Percentiles rank a stretch among this genome's conserved stretches.
Conservation (phyloP, 2,888 invertebrate genomes). For the Dicranocentrus wangi region DNA sequence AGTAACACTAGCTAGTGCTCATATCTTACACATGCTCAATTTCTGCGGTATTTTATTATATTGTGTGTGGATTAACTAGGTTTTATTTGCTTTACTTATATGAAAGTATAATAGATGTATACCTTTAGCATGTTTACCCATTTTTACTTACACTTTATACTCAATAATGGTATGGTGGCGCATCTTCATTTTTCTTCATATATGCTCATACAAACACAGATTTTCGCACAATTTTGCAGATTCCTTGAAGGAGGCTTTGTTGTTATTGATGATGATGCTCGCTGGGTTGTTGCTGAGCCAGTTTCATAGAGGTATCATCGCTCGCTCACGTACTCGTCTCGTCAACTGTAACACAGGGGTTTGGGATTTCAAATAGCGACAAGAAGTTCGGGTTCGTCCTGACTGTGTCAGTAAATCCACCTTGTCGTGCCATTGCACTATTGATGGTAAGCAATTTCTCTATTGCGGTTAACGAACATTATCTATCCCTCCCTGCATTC, state of each 20-base stretch:
- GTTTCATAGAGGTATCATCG: conserved; percentile 42
- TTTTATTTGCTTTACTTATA: conserved; percentile 26
- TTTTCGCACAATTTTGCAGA: conserved; percentile 59
- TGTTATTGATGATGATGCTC: conserved; percentile 43
- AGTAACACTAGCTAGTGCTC: not conserved
- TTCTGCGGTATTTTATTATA: too few relatives aligned
- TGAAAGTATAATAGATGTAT: conserved; percentile 12
- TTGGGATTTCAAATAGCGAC: conserved; percentile 34
- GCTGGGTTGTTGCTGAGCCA: conserved; percentile 53
- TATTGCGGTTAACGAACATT: not conserved
- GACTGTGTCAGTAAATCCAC: conserved; percentile 11
- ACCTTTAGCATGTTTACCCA: conserved; percentile 38
- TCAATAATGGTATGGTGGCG: not conserved
- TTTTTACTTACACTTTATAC: conserved; percentile 6
- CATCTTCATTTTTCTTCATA: conserved; percentile 9
- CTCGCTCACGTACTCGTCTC: conserved; percentile 11
- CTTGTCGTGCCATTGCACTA: conserved; percentile 6
- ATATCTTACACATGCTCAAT: too few relatives aligned
- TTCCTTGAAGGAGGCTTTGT: conserved; percentile 60
- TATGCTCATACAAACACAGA: conserved; percentile 30
- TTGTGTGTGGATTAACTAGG: conserved; percentile 16
- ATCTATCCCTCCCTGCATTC: not conserved
- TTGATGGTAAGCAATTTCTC: conserved; percentile 22
- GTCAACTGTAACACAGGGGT: conserved; percentile 9
- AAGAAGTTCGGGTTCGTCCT: conserved; percentile 44